These are phyloP conservation scores for Metopolophium dirhodum DNA, from an alignment of 1,140 invertebrate genomes.

Conservation along the genomic window DNA sequence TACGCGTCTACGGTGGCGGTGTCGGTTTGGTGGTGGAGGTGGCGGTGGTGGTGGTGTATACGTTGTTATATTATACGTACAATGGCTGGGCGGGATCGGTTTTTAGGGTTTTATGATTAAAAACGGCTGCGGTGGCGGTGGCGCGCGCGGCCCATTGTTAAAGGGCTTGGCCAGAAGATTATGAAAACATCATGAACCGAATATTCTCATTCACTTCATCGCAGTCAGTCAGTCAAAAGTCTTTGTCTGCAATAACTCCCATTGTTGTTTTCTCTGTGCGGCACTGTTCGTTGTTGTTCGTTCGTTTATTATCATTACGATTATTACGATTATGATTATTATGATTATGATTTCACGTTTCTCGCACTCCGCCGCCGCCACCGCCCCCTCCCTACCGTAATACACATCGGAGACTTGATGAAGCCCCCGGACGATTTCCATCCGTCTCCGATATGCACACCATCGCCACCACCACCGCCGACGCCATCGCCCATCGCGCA, in stretches of 20 bases:
- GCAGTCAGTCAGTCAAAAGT: conserved; percentile 54
- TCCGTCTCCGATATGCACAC: not conserved
- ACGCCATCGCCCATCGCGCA: not conserved
- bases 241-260: conserved; percentile 50
- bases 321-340: conserved; percentile 49
- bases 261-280: conserved; percentile 49
- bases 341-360: conserved; percentile 45
- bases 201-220: conserved; percentile 40
- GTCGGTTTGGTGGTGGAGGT: not conserved
- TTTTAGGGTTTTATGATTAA: conserved; percentile 57
- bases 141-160: conserved; percentile 51
- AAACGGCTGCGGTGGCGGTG: conserved; percentile 45
- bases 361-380: not conserved
- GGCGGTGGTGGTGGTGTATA: not conserved
- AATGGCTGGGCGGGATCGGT: conserved; percentile 53
- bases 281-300: not conserved
- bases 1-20: not conserved
- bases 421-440: conserved; percentile 24
- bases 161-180: conserved; percentile 54
- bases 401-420: not conserved
- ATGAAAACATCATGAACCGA: conserved; percentile 57
- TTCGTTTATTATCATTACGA: conserved; percentile 52
- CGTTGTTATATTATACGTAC: conserved; percentile 44
- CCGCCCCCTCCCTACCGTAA: not conserved
- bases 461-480: not conserved